Percentiles rank a stretch among this genome's conserved stretches.
Conservation (phyloP, 2,113 vertebrate genomes). For the Misgurnus mizolepis region DNA sequence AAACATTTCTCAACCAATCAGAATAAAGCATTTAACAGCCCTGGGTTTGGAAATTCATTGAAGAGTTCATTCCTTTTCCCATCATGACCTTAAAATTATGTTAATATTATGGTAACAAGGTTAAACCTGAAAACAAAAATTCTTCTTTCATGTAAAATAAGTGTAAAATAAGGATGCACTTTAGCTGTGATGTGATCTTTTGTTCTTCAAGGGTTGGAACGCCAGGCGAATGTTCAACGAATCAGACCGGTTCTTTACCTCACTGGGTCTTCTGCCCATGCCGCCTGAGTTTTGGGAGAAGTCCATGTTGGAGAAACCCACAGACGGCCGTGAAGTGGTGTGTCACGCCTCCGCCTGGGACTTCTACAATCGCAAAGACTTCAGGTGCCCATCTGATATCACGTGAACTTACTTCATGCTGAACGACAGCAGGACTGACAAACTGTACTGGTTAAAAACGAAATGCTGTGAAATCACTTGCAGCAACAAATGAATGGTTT, state of each 20-base stretch:
- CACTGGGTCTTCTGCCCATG: slow-evolving; percentile 83
- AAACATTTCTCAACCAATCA: too few relatives aligned
- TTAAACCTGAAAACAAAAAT: too few relatives aligned
- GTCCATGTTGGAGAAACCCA: slow-evolving; percentile 93
- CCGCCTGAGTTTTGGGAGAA: slow-evolving; percentile 85
- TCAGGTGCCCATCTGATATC: slow-evolving; percentile 83
- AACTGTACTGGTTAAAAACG: too few relatives aligned
- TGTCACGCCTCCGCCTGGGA: slow-evolving; percentile 98
- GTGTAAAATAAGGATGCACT: not conserved
- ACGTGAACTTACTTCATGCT: too few relatives aligned
- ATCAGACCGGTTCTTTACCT: slow-evolving; percentile 91
- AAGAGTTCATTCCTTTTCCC: too few relatives aligned
- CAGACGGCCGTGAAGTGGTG: slow-evolving; percentile 84
- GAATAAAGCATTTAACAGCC: too few relatives aligned
- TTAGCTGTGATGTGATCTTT: not conserved
- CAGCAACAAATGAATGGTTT: too few relatives aligned
- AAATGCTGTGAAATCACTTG: too few relatives aligned
- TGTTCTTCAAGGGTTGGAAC: slow-evolving; percentile 81
- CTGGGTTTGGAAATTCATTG: too few relatives aligned
- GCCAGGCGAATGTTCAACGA: slow-evolving; percentile 86
- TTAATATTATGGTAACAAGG: too few relatives aligned
- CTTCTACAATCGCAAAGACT: slow-evolving; percentile 96
- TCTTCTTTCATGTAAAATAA: not conserved
- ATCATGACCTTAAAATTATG: too few relatives aligned
- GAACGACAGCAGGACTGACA: too few relatives aligned